Conservation (phyloP, 64 coral and sea anemone genomes). For the Stylophora pistillata region DNA sequence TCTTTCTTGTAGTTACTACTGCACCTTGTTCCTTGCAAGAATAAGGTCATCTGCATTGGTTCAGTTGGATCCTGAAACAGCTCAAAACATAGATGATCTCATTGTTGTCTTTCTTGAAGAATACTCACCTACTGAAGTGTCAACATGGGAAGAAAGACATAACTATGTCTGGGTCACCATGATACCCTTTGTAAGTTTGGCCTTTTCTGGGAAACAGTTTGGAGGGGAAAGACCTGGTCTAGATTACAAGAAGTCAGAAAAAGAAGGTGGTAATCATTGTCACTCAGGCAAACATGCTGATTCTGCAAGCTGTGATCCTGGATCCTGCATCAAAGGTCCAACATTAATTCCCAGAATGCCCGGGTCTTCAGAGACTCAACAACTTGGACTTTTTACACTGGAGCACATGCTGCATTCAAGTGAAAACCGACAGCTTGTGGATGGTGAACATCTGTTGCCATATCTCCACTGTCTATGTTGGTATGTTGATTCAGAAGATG, state of each 20-base stretch:
- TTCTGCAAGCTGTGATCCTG: not conserved
- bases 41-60: slow-evolving; percentile 61
- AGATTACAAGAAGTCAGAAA: too few species aligned
- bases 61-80: slow-evolving; percentile 36
- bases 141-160: slow-evolving; percentile 74
- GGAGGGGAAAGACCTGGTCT: not conserved
- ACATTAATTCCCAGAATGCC: not conserved
- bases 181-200: slow-evolving; percentile 84
- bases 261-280: not conserved
- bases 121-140: slow-evolving; percentile 57
- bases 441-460: slow-evolving; percentile 64
- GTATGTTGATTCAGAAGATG: slow-evolving; percentile 48
- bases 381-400: slow-evolving; percentile 75
- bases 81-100: slow-evolving; percentile 64
- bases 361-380: slow-evolving; percentile 61
- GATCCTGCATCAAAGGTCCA: not conserved
- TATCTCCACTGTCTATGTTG: slow-evolving; percentile 77
- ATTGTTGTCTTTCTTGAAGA: slow-evolving; percentile 65
- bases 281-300: slow-evolving; percentile 1
- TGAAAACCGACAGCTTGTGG: slow-evolving; percentile 74
- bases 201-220: slow-evolving; percentile 63
- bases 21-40: slow-evolving; percentile 78
- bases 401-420: slow-evolving; percentile 61
- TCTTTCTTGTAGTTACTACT: slow-evolving; percentile 68
- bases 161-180: slow-evolving; percentile 96